Base-by-base conservation (phyloP, 2,888 invertebrate species). In the Shargacucullia verbasci region DNA sequence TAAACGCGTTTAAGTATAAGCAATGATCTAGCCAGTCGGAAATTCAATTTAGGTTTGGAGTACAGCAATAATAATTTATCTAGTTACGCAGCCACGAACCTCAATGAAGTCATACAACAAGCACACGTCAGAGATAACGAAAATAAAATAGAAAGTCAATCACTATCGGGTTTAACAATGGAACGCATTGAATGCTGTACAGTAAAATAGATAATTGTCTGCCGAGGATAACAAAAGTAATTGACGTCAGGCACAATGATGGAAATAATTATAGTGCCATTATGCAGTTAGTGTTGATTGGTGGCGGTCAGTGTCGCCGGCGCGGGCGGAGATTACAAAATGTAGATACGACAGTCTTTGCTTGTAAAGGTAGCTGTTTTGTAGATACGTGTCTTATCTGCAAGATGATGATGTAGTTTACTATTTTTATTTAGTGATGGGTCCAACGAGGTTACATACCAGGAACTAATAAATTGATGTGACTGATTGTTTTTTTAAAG, bases 181-280 rank as follows among this genome's bases (percentile, higher is more conserved):
- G 67, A 56, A 54, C 57, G 41, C 47, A 12, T 31, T 46, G 35
- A 57, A 53, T 46, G 44, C 34, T 31, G 46, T 45, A 40, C 61
- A 52, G 54, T 58, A 38, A 13, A n/a, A 59, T 50, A 71, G 77
- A 64, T 73, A 66, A 70, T 57, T 47, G 58, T 50, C 40, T 10
- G 34, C 44, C 33, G 47, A 50, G 57, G 53, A 67, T 74, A 74
- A 65, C 43, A 54, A 50, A 69, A 50, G 48, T 53, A 41, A 70
- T 62, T 74, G 70, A 76, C 78, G 80, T 81, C 79, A 76, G 13
- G 12, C 43, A 57, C 65, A 76, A 76, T 68, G 56, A 56, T 69
- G 38, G 43, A 70, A 67, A 78, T 78, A 78, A 78, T 82, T 76
- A 73, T 49, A 57, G 43, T 45, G 59, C 48, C 63, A 74, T 79